Evolutionary conservation across 2,113 vertebrate genomes (phyloP), one percentile per base, ranked within the genome.

Genomic region (Willisornis vidua): DNA sequence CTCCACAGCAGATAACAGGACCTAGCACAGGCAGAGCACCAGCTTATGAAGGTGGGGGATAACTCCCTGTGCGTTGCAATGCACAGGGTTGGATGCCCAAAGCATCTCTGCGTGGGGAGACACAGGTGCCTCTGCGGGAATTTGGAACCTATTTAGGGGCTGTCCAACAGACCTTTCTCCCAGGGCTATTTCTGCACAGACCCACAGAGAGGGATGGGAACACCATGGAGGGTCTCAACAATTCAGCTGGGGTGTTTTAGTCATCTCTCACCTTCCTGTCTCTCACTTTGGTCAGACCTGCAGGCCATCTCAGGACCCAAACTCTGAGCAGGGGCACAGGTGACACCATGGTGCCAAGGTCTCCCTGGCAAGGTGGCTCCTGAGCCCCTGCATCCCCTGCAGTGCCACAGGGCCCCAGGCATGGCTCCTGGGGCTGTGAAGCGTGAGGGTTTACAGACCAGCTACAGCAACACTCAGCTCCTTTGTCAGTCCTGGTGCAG

Each of bases 71-170:
- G 20, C 26, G 12, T 4, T 23, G 31, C 54, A 43, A 13, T 1
- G 8, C 0, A 0, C 0, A 1, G 23, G 46, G 11, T 1, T 5
- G 1, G 39, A 17, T 7, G 10, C 62, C 39, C 62, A 45, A 35
- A 79, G 57, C 43, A 48, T 13, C 65, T 41, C 5, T 22, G 16
- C 3, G 7, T 43, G 45, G 26, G 22, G 35, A 71, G 35, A 55
- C 1, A 19, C 3, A 3, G 12, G 9, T 76, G 33, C 3, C 54
- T 55, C 7, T 25, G 35, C 10, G 28, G 7, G 11, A 14, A 70
- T 55, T 25, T 39, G 26, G 61, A 33, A 28, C 61, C 33, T 19
- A 31, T 77, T 7, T 68, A 48, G 13, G 33, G 12, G 6, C 23
- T 43, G 31, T 46, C 35, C 1, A 5, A 10, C 48, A 72, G 52